Evolutionary conservation across 2,113 vertebrate species (phyloP).

Genomic region (Malurus cyaneus): DNA sequence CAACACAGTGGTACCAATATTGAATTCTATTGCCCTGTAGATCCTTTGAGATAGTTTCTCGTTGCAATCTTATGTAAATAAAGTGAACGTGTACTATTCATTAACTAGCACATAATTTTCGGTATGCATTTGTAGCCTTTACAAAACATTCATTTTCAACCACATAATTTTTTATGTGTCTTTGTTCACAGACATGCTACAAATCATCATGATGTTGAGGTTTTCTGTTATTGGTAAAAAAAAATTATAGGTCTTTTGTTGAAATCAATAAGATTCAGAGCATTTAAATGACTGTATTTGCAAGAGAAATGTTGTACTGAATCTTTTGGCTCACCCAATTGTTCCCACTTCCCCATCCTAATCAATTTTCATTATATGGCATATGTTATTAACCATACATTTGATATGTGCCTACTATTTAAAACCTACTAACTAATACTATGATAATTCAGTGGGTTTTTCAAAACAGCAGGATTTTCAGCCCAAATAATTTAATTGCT

Average conservation of each 20-base stretch:
- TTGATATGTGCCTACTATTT: neutral
- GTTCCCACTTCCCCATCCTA: neutral
- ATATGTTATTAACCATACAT: neutral
- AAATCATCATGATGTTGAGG: neutral
- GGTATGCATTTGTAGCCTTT: neutral
- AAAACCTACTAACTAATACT: neutral
- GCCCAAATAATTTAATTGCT: neutral
- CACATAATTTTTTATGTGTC: neutral
- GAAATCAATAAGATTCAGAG: neutral
- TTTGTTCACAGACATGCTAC: neutral
- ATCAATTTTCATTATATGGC: neutral
- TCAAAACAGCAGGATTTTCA: neutral
- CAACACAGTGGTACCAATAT: neutral
- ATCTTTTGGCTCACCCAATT: neutral
- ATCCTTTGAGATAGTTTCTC: neutral
- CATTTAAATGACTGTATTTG: neutral
- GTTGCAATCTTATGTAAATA: neutral
- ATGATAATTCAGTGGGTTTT: neutral
- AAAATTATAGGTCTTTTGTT: neutral
- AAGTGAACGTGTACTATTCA: neutral
- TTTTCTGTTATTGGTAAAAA: neutral
- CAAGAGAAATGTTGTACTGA: neutral
- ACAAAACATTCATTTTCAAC: neutral
- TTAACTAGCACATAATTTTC: neutral
- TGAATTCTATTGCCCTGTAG: neutral